These are phyloP conservation scores for Cinclus cinclus DNA, from an alignment of 2,113 vertebrate genomes.

Conservation along the genomic window DNA sequence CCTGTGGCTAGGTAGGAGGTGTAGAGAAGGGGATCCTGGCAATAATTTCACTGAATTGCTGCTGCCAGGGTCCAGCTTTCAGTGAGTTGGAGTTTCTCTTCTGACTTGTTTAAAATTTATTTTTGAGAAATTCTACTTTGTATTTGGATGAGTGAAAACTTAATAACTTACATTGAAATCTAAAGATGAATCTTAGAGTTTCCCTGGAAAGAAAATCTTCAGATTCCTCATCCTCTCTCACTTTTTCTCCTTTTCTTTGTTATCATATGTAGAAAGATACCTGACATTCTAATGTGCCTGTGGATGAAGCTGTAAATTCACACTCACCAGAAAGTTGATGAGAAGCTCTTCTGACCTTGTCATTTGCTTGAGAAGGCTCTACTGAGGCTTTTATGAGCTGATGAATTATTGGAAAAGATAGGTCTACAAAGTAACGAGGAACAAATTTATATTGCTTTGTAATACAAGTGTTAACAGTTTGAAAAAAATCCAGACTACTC, in stretches of 20 bases:
- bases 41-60: conserved; percentile 16
- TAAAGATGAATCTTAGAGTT: background rate
- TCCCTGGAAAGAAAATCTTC: background rate
- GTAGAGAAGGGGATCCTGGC: background rate
- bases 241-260: background rate
- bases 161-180: background rate
- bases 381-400: background rate
- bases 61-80: background rate
- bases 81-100: background rate
- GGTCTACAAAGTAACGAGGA: background rate
- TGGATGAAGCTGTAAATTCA: background rate
- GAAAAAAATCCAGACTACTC: background rate
- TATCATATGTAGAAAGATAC: background rate
- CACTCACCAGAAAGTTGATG: background rate
- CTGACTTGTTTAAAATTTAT: background rate
- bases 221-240: background rate
- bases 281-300: background rate
- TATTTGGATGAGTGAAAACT: background rate
- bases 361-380: background rate
- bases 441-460: background rate
- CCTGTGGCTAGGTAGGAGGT: background rate
- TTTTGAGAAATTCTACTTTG: background rate
- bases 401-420: background rate
- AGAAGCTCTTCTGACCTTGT: background rate
- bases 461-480: background rate